Percentiles rank a stretch among this genome's conserved stretches.
Conservation (phyloP, 2,888 invertebrate species). For the Lymantria monacha region DNA sequence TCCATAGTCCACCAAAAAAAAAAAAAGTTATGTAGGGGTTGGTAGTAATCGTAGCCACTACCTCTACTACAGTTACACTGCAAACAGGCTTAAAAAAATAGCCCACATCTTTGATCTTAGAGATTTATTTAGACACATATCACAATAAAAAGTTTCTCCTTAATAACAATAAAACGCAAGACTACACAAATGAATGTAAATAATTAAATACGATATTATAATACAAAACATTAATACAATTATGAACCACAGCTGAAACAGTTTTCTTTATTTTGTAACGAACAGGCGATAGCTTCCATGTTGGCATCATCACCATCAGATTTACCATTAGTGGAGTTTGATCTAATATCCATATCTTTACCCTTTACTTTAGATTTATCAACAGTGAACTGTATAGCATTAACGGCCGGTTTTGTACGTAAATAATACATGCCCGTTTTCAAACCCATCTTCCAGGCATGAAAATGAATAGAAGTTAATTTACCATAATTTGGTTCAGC, state of each 20-base stretch:
- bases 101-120: no score
- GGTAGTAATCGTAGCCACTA: no score
- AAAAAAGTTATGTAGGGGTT: no score
- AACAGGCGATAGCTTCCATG: conserved; percentile 91
- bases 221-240: background rate
- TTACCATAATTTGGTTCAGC: conserved; percentile 96
- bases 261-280: conserved; percentile 92
- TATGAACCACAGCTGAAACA: conserved; percentile 94
- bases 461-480: conserved; percentile 98
- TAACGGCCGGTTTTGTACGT: conserved; percentile 96
- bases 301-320: conserved; percentile 68
- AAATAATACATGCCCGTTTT: conserved; percentile 99
- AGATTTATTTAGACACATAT: no score
- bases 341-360: conserved; percentile 45
- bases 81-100: no score
- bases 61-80: no score
- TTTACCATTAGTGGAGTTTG: conserved; percentile 46
- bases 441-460: conserved; percentile 97
- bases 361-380: conserved; percentile 85
- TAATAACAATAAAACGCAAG: no score
- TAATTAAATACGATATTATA: no score
- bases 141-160: no score
- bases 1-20: no score
- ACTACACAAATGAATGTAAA: no score
- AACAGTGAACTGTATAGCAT: conserved; percentile 98